These are phyloP conservation scores for Toxotes jaculatrix DNA, from an alignment of 2,113 vertebrate genomes.

Conservation along the genomic window DNA sequence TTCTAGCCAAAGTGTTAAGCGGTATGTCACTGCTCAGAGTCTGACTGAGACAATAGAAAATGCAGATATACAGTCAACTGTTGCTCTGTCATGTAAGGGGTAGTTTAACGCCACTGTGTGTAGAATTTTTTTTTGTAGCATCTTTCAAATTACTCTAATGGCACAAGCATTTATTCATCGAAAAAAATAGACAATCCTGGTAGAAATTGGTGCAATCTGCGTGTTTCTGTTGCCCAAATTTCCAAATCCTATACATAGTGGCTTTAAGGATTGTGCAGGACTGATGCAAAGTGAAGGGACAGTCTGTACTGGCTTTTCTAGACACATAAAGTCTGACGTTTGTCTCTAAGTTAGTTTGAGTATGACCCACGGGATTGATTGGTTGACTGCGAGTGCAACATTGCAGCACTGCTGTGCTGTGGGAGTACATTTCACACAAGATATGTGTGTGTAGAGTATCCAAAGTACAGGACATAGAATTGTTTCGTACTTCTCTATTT, in stretches of 20 bases:
- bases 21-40: neutral
- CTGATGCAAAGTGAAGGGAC: neutral
- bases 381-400: neutral
- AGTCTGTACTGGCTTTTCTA: neutral
- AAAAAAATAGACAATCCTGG: neutral
- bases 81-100: neutral
- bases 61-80: neutral
- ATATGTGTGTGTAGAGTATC: neutral
- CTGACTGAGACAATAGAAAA: neutral
- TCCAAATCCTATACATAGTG: neutral
- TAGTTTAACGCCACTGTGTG: neutral
- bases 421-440: neutral
- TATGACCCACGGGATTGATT: neutral
- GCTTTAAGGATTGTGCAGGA: conserved; percentile 6
- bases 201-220: neutral
- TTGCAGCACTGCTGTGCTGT: neutral
- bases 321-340: neutral
- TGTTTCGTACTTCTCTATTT: neutral
- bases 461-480: neutral
- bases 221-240: neutral
- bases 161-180: too few relatives aligned
- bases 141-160: neutral
- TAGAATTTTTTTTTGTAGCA: neutral
- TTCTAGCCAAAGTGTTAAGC: neutral
- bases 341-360: neutral